phyloP scores from a whole-genome alignment of 2,888 invertebrate species.

The Candidula unifasciata region DNA sequence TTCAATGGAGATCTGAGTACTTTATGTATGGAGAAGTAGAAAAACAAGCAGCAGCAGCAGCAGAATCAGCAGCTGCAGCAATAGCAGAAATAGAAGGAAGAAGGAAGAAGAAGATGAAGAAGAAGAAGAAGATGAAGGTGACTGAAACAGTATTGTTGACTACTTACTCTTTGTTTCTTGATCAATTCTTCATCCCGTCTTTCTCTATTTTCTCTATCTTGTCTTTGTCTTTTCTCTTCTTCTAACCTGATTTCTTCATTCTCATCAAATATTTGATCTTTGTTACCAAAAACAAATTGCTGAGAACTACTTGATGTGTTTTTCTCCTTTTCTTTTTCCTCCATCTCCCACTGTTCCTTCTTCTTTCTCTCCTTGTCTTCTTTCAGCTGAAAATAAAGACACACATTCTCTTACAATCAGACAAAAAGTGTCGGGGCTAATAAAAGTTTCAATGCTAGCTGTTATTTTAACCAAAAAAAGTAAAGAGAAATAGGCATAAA shows the following conservation, averaged over 20 bases:
- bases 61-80: too few species aligned
- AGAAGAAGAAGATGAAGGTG: too few species aligned
- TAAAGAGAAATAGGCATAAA: too few species aligned
- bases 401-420: too few species aligned
- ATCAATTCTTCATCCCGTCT: constrained; percentile 41
- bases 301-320: not conserved
- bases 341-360: constrained; percentile 50
- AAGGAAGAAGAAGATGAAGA: not conserved
- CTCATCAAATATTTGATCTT: constrained; percentile 31
- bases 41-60: too few species aligned
- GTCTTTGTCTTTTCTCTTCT: constrained; percentile 46
- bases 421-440: too few species aligned
- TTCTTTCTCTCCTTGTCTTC: constrained; percentile 41
- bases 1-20: too few species aligned
- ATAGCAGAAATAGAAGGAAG: not conserved
- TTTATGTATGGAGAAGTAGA: too few species aligned
- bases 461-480: too few species aligned
- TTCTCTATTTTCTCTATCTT: constrained; percentile 48
- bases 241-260: constrained; percentile 41
- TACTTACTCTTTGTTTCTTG: constrained; percentile 40
- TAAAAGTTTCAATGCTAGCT: too few species aligned
- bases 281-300: constrained; percentile 42
- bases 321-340: constrained; percentile 45
- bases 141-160: not conserved
- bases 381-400: constrained; percentile 18